Base-by-base conservation (phyloP, 2,888 invertebrate species). In the Theretra japonica region DNA sequence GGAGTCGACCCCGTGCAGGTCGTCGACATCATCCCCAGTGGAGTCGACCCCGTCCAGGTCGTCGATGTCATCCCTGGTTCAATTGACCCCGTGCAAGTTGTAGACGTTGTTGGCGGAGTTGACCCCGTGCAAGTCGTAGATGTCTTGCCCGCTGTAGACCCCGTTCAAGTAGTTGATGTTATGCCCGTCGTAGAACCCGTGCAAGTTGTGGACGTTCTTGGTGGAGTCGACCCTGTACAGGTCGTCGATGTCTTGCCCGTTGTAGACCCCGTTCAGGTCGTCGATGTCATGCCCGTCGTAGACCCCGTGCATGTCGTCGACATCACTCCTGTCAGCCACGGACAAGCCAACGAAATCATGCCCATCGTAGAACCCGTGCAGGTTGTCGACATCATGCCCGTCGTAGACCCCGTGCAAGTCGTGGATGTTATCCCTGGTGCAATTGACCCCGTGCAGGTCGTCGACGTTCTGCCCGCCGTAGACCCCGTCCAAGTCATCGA, bases 41-140 rank as follows among this genome's bases (percentile, higher is more conserved):
- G n/a, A n/a, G 72, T 11, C 48, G 41, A 41, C 19, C 57, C 41
- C 68, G 69, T 53, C 69, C 75, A 41, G 11, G 41, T 41, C 41
- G 30, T 60, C 8, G 28, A 25, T 17, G 28, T 72, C 65, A 15
- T 15, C 69, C 56, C 69, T 69, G 41, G 41, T 2, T 11, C 41
- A 25, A 11, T 68, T 28, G 65, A 57, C 57, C 30, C 59, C 19
- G 21, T 68, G 68, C 58, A 72, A 50, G 68, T 73, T 33, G 65
- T 72, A 17, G 70, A 73, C 68, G 68, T 73, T 30, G 69, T 72
- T 25, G 50, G 21, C 23, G 59, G 6, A 21, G 69, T 69, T 71
- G 58, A 23, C 23, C 41, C 62, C 17, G 50, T 25, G 7, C 33
- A 53, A 41, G 41, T 41, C 3, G 41, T 41, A 11, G 41, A 41